Conservation (phyloP, 2,797 vertebrate species). For the Atherinosoma microstoma region DNA sequence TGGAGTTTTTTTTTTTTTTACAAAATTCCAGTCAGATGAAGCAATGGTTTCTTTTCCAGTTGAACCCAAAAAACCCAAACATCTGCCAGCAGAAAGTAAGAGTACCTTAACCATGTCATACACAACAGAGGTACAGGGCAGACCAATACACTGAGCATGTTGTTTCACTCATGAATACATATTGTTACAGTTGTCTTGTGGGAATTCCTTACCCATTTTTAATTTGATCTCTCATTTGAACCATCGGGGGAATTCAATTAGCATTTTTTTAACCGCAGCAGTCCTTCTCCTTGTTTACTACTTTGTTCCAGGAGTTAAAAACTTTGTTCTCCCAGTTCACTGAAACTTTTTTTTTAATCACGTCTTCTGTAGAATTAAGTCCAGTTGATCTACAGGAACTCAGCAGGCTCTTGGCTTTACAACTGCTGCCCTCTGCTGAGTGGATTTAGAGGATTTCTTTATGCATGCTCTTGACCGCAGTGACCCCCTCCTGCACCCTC, state of each 20-base stretch:
- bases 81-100: slow-evolving; percentile 52
- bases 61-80: slow-evolving; percentile 54
- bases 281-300: background rate
- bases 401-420: background rate
- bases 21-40: slow-evolving; percentile 50
- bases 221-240: slow-evolving; percentile 11
- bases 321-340: slow-evolving; percentile 34
- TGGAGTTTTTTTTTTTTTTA: slow-evolving; percentile 20
- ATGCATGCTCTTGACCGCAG: slow-evolving; percentile 47
- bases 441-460: background rate
- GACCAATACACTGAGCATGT: slow-evolving; percentile 37
- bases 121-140: slow-evolving; percentile 44
- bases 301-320: slow-evolving; percentile 26
- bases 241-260: background rate
- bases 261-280: background rate
- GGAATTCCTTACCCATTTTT: slow-evolving; percentile 28
- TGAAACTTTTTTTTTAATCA: slow-evolving; percentile 40
- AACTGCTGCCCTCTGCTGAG: slow-evolving; percentile 69
- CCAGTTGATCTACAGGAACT: slow-evolving; percentile 55
- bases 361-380: slow-evolving; percentile 39
- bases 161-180: slow-evolving; percentile 26
- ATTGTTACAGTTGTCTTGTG: slow-evolving; percentile 18
- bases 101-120: slow-evolving; percentile 42
- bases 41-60: slow-evolving; percentile 57
- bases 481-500: slow-evolving; percentile 53